Percentiles rank a stretch among this genome's conserved stretches.
Evolutionary conservation across 92 coral and sea anemone species (phyloP).

Genomic region (Palythoa grandiflora): DNA sequence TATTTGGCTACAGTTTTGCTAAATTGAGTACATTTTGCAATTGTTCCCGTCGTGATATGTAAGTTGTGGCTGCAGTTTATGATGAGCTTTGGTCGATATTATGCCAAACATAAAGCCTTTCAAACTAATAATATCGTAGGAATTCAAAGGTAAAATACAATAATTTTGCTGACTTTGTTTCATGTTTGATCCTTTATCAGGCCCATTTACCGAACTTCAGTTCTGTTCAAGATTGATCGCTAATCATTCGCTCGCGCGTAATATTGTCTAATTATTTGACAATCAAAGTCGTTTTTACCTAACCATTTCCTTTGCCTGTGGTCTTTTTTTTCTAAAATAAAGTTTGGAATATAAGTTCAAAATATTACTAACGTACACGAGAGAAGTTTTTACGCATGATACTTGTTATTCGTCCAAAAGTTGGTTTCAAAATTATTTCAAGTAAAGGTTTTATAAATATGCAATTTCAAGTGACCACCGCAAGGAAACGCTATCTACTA

Average conservation of each 20-base stretch:
- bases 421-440: slow-evolving; percentile 11
- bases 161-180: neutral
- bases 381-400: slow-evolving; percentile 11
- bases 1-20: neutral
- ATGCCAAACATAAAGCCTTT: neutral
- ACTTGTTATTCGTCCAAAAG: neutral
- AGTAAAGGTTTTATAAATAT: neutral
- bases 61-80: slow-evolving; percentile 1
- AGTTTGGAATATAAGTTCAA: slow-evolving; percentile 1
- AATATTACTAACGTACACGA: slow-evolving; percentile 8
- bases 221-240: slow-evolving; percentile 18
- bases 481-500: slow-evolving; percentile 1
- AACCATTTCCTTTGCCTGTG: neutral
- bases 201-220: slow-evolving; percentile 5
- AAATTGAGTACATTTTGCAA: neutral
- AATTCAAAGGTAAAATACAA: slow-evolving; percentile 6
- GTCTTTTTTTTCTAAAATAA: neutral
- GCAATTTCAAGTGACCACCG: slow-evolving; percentile 6
- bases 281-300: slow-evolving; percentile 2
- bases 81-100: slow-evolving; percentile 6
- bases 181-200: slow-evolving; percentile 14
- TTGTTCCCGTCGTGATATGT: neutral
- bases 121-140: neutral
- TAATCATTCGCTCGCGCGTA: neutral
- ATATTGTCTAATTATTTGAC: neutral